Base-by-base conservation (phyloP, 2,113 vertebrate genomes). In the Triplophysa tibetana region DNA sequence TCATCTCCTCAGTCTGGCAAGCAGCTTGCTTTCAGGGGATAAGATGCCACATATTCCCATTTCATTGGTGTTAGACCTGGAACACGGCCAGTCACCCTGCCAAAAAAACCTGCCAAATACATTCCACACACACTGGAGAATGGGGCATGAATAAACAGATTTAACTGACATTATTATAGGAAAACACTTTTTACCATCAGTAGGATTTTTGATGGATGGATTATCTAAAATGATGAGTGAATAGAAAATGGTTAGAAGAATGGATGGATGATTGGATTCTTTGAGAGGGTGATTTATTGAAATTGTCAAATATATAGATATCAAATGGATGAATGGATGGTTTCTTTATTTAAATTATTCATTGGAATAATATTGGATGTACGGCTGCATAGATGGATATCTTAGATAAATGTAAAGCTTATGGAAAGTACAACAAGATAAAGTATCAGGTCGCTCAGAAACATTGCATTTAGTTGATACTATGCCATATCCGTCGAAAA, bases 11-110 rank as follows among this genome's bases (percentile, higher is more conserved):
- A 43, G 78, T 26, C 74, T 77, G 61, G 68, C 78, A 80, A n/a
- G 26, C 61, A 50, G 67, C 73, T 83, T n/a, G 8, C 45, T 69
- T 83, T 56, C 68, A 62, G 70, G 77, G 74, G 63, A 84, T 38
- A 85, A 88, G 87, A 87, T 88, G 84, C 78, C 86, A 82, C 43
- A 84, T 86, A 86, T 70, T 89, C 84, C 83, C 70, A 72, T 86
- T 84, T 88, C 87, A 87, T 84, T 80, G 83, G 88, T 85, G 88
- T 91, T 92, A 91, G 88, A 77, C 69, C 69, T 80, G 87, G 75
- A 91, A 81, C 85, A 84, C 87, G 83, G 86, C 87, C 85, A 88
- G 88, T 89, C 86, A 89, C 88, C 78, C 19, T 56, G 75, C 38
- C 73, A 81, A 60, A 81, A 77, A 76, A 43, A 64, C 52, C 67